Evolutionary conservation across 2,113 vertebrate species (phyloP).

Genomic region (Oryzias celebensis): DNA sequence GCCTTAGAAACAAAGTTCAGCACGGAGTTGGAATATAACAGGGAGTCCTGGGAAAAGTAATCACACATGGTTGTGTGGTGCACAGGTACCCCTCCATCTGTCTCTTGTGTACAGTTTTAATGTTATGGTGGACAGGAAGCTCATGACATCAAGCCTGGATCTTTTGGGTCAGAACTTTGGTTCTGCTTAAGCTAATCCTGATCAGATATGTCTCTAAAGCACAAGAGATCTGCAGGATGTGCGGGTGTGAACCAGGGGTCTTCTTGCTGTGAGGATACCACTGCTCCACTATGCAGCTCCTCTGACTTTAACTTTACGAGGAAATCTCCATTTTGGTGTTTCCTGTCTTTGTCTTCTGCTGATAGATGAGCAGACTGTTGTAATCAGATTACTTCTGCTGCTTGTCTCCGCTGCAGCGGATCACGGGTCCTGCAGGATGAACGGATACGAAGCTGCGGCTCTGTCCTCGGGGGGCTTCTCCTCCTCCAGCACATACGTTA

Average conservation of each 20-base stretch:
- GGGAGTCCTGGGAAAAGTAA: constrained; percentile 73
- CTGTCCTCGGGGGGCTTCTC: constrained; percentile 52
- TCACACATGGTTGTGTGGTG: constrained; percentile 47
- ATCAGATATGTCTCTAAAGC: too few species aligned
- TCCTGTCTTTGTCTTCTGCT: too few species aligned
- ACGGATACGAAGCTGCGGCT: constrained; percentile 61
- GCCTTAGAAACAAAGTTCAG: constrained; percentile 34
- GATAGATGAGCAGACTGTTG: too few species aligned
- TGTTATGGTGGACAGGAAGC: neutral
- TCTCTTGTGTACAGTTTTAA: constrained; percentile 12
- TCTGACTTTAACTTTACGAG: neutral
- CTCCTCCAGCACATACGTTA: constrained; percentile 55
- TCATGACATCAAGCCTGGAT: too few species aligned
- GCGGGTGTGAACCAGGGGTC: too few species aligned
- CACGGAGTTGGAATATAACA: constrained; percentile 25
- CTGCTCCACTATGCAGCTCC: too few species aligned
- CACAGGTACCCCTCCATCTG: constrained; percentile 9
- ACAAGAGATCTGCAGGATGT: too few species aligned
- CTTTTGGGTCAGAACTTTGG: too few species aligned
- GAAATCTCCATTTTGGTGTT: neutral
- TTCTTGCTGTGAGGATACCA: too few species aligned
- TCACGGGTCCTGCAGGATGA: constrained; percentile 62
- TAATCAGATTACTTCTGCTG: neutral
- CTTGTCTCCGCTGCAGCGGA: constrained; percentile 40
- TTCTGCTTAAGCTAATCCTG: too few species aligned